Conservation (phyloP, 2,888 invertebrate species). For the Abrostola tripartita region DNA sequence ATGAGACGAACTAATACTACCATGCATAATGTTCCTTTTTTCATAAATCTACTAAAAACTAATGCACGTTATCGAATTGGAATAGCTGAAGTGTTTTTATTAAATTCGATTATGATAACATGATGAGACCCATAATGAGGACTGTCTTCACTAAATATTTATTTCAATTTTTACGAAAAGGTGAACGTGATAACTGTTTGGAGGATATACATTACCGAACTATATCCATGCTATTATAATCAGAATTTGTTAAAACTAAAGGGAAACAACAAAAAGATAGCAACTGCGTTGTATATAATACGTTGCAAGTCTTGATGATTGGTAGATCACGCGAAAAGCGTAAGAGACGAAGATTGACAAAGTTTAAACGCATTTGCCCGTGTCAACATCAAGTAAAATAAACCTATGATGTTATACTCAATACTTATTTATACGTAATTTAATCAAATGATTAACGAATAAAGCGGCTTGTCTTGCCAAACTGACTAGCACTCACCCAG, state of each 20-base stretch:
- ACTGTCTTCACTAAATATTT: no score
- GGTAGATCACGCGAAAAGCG: background rate
- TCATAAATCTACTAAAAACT: conserved; percentile 28
- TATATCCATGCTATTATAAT: no score
- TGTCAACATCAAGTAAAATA: background rate
- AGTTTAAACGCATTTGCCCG: background rate
- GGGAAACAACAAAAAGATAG: no score
- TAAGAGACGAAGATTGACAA: background rate
- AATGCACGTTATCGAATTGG: conserved; percentile 11
- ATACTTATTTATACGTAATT: conserved; percentile 25
- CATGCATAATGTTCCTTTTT: conserved; percentile 40
- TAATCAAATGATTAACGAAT: conserved; percentile 6
- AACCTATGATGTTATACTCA: conserved; percentile 23
- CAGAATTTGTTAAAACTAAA: no score
- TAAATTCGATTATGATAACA: conserved; percentile 15
- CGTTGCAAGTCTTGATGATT: no score
- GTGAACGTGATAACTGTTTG: no score
- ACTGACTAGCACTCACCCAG: conserved; percentile 20
- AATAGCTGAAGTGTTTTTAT: conserved; percentile 22
- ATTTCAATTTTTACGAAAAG: no score
- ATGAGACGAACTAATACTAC: conserved; percentile 12
- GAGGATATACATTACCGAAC: no score
- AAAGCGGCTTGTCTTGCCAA: conserved; percentile 22
- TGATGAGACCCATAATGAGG: background rate
- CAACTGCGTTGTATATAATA: no score